Evolutionary conservation across 2,113 vertebrate species (phyloP), one percentile per base, ranked within the genome.

Genomic region (Salvelinus namaycush): DNA sequence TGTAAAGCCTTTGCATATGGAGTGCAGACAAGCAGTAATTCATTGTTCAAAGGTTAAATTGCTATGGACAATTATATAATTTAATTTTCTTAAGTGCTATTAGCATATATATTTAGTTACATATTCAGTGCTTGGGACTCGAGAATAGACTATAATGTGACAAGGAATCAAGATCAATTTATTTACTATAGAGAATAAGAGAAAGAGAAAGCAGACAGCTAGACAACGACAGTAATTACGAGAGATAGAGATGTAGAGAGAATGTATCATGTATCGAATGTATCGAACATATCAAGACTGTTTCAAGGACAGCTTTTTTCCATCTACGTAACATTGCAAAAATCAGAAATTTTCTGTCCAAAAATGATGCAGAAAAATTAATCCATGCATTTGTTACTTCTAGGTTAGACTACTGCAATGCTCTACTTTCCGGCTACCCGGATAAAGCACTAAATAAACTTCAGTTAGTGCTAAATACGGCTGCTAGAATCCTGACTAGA

Each of bases 71-170:
- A 79, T 86, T 76, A 84, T 79, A 85, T 75, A 79, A 87, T 86
- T 88, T 83, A n/a, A 87, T 91, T 88, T 87, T 78, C 83, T 70
- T 90, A 87, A 90, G 87, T 88, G 89, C 59, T 83, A 77, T 89
- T 87, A 88, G 72, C 81, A 83, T 89, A 84, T 82, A 88, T 82
- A 88, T 89, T 79, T 82, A 67, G 77, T 87, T 86, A 88, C 72
- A 70, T 62, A 62, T 22, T 8, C 20, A 62, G 76, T 80, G 75
- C 78, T 16, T 64, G 22, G 13, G 31, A 12, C 51, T 72, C 66
- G 69, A 11, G 51, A 77, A 72, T 3, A 22, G 80, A 57, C 74
- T 39, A 34, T 62, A 79, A 59, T 78, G 65, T 76, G 73, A 83
- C 69, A 84, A 79, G 22, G 4, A 76, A 84, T 84, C 67, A 44